Base-by-base conservation (phyloP, 2,113 vertebrate species). In the Sitta europaea region DNA sequence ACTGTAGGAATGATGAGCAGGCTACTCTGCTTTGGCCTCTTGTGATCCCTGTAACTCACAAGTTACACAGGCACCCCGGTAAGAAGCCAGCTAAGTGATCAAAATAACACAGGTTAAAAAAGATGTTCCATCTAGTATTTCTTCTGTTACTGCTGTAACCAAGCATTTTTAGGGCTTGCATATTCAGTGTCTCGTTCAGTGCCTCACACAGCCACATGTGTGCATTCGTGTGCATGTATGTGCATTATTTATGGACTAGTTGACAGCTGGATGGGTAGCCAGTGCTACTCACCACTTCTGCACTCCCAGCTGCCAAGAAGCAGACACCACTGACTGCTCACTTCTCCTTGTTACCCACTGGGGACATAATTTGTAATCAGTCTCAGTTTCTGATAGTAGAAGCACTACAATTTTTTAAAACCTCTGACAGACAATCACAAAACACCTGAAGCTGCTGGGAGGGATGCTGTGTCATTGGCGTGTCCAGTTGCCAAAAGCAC, bases 21-120 rank as follows among this genome's bases (percentile, higher is more conserved):
- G 31, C 25, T 62, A 38, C 38, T 10, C 13, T 23, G 6, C 12
- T 54, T 28, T 28, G 48, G 19, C 25, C 28, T 61, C 42, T 50
- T n/a, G 4, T 68, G 48, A 43, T n/a, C 31, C 38, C 28, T 28
- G 27, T 28, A 51, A 77, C 8, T 63, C 58, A 23, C 47, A 42
- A 11, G 58, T n/a, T 42, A n/a, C 0, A 0, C 19, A 22, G 9
- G 11, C 19, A n/a, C 19, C 9, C 36, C 1, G 2, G 53, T 22
- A n/a, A 42, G 29, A 77, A 28, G 14, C 19, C 47, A 77, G 8
- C 29, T 10, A 42, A n/a, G 14, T 51, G 18, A 42, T 8, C 47
- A n/a, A 42, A 63, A 8, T 28, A 53, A 63, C 24, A 63, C 11
- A 63, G 20, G 14, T 3, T 3, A n/a, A 40, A 76, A 22, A 42